Conservation (phyloP, 1,140 invertebrate genomes). For the Eueides isabella region DNA sequence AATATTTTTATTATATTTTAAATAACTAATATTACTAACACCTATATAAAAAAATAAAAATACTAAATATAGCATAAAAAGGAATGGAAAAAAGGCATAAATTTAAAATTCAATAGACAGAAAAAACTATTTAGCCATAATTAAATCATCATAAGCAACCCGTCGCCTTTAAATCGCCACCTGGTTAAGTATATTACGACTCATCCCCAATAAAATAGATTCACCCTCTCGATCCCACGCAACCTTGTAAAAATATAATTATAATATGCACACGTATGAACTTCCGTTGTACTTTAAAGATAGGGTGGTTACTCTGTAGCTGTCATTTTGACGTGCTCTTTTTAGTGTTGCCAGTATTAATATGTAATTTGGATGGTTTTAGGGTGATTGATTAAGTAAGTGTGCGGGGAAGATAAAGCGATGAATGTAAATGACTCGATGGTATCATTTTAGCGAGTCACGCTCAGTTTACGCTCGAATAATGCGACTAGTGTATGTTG, state of each 20-base stretch:
- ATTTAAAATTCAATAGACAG: neutral
- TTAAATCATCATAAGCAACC: neutral
- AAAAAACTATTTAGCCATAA: neutral
- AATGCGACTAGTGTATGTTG: neutral
- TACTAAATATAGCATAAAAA: too few species aligned
- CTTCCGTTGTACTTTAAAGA: conserved; percentile 66
- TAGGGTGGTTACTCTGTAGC: conserved; percentile 42
- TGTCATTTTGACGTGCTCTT: conserved; percentile 70
- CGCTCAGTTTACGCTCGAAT: conserved; percentile 24
- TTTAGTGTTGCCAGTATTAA: conserved; percentile 74
- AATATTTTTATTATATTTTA: too few species aligned
- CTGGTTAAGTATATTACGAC: conserved; percentile 35
- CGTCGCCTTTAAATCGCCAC: conserved; percentile 19
- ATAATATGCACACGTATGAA: conserved; percentile 65
- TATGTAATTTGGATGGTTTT: conserved; percentile 76
- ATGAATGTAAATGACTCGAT: conserved; percentile 57
- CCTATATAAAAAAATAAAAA: too few species aligned
- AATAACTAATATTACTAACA: too few species aligned
- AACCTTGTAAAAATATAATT: conserved; percentile 76
- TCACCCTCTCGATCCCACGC: conserved; percentile 63
- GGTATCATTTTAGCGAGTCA: conserved; percentile 40
- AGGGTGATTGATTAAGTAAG: conserved; percentile 78
- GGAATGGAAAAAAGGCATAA: too few species aligned
- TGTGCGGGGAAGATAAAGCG: conserved; percentile 67
- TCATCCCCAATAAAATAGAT: conserved; percentile 64